Base-by-base conservation (phyloP, 2,113 vertebrate genomes). In the Ciconia boyciana region DNA sequence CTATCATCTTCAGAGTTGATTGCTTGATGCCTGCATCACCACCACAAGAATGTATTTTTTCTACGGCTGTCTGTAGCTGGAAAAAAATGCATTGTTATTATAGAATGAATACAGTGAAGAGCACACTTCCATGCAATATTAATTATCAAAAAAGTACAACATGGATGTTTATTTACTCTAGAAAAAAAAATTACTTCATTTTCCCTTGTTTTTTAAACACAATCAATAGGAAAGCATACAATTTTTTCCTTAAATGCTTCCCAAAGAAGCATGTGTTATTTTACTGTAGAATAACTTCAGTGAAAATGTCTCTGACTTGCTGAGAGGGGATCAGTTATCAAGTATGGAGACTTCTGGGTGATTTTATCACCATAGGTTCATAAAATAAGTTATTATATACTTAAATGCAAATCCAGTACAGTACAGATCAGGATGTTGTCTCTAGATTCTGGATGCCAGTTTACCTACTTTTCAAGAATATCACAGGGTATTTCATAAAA, bases 21-120 rank as follows among this genome's bases (percentile, higher is more conserved):
- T 92, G 81, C 68, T 97, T 98, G 84, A 84, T 68, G 75, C 93
- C 96, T 28, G 31, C 26, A 26, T 96, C 92, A 17, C 61, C n/a
- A 32, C 97, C 89, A 19, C 95, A 86, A 68, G 89, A 92, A 28
- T 72, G 90, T 65, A 94, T 90, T 71, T 94, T 97, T 62, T 92
- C 82, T 58, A 92, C 15, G 9, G 97, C 90, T 46, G 54, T 39
- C 93, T 99, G 98, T 16, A 99, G 93, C 99, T 99, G 91, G 10
- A 96, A 97, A 89, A 92, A 69, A 61, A 46, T 1, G 7, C 22
- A 86, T 2, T n/a, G n/a, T 71, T 60, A 60, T 46, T 66, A 32
- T 1, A 31, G 36, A 81, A 57, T 26, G 21, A 49, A 65, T 34
- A 39, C 20, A 84, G 25, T 15, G 20, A 93, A 60, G 18, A 62